These are phyloP conservation scores for Ranitomeya variabilis DNA, from an alignment of 2,113 vertebrate species.

Conservation along the genomic window DNA sequence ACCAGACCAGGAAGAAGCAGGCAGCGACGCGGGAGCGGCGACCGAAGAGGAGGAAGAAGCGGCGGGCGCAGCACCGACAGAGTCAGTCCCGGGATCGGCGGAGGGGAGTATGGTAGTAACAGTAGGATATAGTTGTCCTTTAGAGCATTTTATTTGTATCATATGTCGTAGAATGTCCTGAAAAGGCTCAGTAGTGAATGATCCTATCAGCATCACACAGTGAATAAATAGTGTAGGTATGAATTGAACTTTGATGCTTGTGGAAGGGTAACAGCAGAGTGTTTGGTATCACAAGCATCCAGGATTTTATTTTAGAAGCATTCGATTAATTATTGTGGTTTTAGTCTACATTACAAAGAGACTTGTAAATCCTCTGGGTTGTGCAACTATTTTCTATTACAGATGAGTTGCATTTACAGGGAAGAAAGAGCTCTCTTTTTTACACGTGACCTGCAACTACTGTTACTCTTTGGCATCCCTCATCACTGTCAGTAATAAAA, in stretches of 20 bases:
- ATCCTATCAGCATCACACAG: slow-evolving; percentile 25
- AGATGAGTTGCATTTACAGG: background rate
- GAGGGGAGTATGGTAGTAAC: too few relatives aligned
- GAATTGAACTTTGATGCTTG: slow-evolving; percentile 16
- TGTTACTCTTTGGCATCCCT: background rate
- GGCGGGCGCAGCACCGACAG: too few relatives aligned
- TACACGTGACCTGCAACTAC: background rate
- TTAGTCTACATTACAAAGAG: background rate
- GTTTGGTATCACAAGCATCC: background rate
- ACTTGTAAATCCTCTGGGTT: slow-evolving; percentile 1
- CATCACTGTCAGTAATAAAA: background rate
- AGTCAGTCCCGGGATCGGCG: too few relatives aligned
- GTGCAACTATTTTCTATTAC: background rate
- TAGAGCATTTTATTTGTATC: slow-evolving; percentile 20
- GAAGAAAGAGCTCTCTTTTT: background rate
- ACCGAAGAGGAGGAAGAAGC: too few relatives aligned
- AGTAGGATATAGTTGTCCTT: background rate
- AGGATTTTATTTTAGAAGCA: background rate
- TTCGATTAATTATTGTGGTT: background rate
- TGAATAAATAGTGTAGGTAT: slow-evolving; percentile 28
- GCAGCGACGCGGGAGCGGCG: too few relatives aligned
- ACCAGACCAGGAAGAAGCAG: too few relatives aligned
- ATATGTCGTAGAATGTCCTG: slow-evolving; percentile 34
- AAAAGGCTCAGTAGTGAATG: slow-evolving; percentile 22
- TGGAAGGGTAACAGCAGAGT: background rate